These are phyloP conservation scores for Elachura formosa DNA, from an alignment of 2,113 vertebrate species.

Conservation along the genomic window DNA sequence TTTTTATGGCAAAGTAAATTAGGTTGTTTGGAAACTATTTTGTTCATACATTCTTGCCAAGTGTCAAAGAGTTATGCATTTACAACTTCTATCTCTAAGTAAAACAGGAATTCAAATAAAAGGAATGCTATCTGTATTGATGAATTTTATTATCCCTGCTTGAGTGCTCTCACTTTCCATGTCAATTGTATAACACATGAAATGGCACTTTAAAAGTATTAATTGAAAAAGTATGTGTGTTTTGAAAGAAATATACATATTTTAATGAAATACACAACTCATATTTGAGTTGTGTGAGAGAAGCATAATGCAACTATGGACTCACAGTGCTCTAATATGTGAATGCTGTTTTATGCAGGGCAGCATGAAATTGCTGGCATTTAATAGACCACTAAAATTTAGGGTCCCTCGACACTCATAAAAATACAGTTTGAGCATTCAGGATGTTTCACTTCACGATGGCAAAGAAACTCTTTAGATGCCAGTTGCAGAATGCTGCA, in stretches of 20 bases:
- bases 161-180: background rate
- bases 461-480: constrained; percentile 81
- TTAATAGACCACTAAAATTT: constrained; percentile 88
- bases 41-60: background rate
- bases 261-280: constrained; percentile 55
- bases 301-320: constrained; percentile 76
- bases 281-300: constrained; percentile 56
- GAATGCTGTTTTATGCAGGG: constrained; percentile 85
- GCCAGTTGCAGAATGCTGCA: constrained; percentile 69
- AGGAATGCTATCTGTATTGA: background rate
- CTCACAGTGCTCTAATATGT: constrained; percentile 71
- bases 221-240: constrained; percentile 2
- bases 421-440: constrained; percentile 86
- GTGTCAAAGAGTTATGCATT: background rate
- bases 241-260: constrained; percentile 32
- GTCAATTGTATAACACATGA: background rate
- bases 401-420: constrained; percentile 79
- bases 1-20: background rate
- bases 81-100: background rate
- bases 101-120: background rate
- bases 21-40: background rate
- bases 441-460: constrained; percentile 75
- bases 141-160: background rate
- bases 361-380: constrained; percentile 86
- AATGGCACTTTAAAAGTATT: background rate